Evolutionary conservation across 2,888 invertebrate species (phyloP).

Genomic region (Parnassius glacialis): DNA sequence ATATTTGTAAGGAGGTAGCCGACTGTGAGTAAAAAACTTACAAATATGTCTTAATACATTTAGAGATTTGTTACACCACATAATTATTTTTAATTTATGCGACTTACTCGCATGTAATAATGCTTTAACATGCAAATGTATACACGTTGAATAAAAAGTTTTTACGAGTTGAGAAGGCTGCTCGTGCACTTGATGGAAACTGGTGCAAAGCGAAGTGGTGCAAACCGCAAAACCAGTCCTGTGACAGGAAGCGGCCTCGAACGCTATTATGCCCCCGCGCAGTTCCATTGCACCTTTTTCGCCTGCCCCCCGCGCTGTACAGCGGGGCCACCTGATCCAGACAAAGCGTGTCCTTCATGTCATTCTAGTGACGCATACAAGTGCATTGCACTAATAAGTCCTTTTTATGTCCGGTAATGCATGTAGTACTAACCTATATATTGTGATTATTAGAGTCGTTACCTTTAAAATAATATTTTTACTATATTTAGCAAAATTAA

Average conservation of each 20-base stretch:
- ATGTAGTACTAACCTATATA: slow-evolving; percentile 8
- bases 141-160: slow-evolving; percentile 40
- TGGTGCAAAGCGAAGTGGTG: slow-evolving; percentile 75
- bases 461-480: too few species aligned
- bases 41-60: slow-evolving; percentile 24
- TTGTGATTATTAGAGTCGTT: too few species aligned
- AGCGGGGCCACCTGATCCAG: slow-evolving; percentile 70
- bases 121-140: slow-evolving; percentile 38
- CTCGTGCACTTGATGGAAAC: slow-evolving; percentile 64
- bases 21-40: slow-evolving; percentile 13
- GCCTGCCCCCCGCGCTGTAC: slow-evolving; percentile 40
- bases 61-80: slow-evolving; percentile 22
- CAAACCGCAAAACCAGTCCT: slow-evolving; percentile 75
- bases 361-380: slow-evolving; percentile 68
- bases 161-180: slow-evolving; percentile 59
- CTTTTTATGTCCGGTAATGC: slow-evolving; percentile 62
- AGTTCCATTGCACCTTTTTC: slow-evolving; percentile 26
- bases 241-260: slow-evolving; percentile 77
- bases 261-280: slow-evolving; percentile 37
- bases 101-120: slow-evolving; percentile 26
- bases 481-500: too few species aligned
- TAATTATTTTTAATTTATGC: slow-evolving; percentile 28
- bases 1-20: slow-evolving; percentile 18
- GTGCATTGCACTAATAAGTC: slow-evolving; percentile 75
- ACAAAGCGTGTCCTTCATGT: slow-evolving; percentile 76